Evolutionary conservation across 53 echinoderm and acorn worm species (phyloP).

Genomic region (Echinometra lucunter): DNA sequence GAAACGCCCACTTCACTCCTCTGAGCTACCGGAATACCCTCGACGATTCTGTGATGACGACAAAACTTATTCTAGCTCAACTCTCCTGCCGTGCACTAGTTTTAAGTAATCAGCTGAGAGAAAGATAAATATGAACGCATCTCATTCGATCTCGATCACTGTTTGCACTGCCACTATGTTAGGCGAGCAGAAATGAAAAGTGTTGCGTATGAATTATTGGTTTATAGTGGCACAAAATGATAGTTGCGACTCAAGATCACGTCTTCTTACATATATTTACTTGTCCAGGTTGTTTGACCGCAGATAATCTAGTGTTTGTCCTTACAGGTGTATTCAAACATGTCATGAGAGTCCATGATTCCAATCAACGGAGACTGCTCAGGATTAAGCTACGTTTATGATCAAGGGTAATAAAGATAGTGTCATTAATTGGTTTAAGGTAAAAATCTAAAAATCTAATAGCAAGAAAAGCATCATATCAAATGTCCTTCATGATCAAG

Average conservation of each 20-base stretch:
- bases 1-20: constrained; percentile 24
- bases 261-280: not conserved
- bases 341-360: not conserved
- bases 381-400: constrained; percentile 1
- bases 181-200: not conserved
- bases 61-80: not conserved
- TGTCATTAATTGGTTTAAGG: not conserved
- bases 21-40: not conserved
- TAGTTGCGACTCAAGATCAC: not conserved
- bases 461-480: not conserved
- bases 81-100: not conserved
- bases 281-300: constrained; percentile 2
- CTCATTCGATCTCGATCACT: not conserved
- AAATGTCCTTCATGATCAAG: not conserved
- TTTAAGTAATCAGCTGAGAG: not conserved
- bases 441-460: not conserved
- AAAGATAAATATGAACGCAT: not conserved
- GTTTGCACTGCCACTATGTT: not conserved
- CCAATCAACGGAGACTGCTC: not conserved
- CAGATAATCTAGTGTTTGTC: not conserved
- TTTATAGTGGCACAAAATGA: not conserved
- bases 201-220: not conserved
- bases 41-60: not conserved
- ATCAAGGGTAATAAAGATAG: not conserved
- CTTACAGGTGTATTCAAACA: not conserved